A percentile compares a stretch with the other conserved stretches of the same genome.
phyloP scores from a whole-genome alignment of 1,140 invertebrate species.

The Drosophila takahashii region DNA sequence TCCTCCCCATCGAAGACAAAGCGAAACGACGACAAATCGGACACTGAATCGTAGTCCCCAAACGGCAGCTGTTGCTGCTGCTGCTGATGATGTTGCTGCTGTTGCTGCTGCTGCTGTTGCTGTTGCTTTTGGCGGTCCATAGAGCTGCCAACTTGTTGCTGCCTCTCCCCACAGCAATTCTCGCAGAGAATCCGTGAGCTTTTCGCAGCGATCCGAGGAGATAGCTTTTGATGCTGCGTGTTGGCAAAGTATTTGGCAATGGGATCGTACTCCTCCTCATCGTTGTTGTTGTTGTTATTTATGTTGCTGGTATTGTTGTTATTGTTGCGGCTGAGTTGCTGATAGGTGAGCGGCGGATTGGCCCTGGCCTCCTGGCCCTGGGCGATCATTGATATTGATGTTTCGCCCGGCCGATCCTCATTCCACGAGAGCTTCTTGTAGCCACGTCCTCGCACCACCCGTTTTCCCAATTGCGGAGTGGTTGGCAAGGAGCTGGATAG shows the following conservation, averaged over 20 bases:
- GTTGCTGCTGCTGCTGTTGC: slow-evolving; percentile 1
- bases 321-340: slow-evolving; percentile 21
- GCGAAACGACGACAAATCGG: slow-evolving; percentile 83
- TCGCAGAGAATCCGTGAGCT: slow-evolving; percentile 75
- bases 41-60: slow-evolving; percentile 79
- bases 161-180: slow-evolving; percentile 75
- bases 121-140: slow-evolving; percentile 31
- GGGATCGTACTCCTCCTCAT: slow-evolving; percentile 54
- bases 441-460: slow-evolving; percentile 36
- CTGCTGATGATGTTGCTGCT: slow-evolving; percentile 21
- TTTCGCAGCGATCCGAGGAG: slow-evolving; percentile 51
- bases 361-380: slow-evolving; percentile 41
- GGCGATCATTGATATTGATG: slow-evolving; percentile 33
- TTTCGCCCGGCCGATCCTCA: slow-evolving; percentile 22
- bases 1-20: slow-evolving; percentile 82
- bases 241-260: slow-evolving; percentile 49
- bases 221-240: slow-evolving; percentile 46
- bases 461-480: slow-evolving; percentile 62
- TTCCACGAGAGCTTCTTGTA: slow-evolving; percentile 63
- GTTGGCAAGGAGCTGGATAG: slow-evolving; percentile 59
- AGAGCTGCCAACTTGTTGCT: slow-evolving; percentile 58
- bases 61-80: slow-evolving; percentile 39
- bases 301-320: slow-evolving; percentile 32
- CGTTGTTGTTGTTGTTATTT: slow-evolving; percentile 36
- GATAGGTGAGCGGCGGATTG: slow-evolving; percentile 34